Percentiles rank a stretch among this genome's conserved stretches.
These are phyloP conservation scores for Stomorhina lunata DNA, from an alignment of 2,888 invertebrate species.

Conservation along the genomic window DNA sequence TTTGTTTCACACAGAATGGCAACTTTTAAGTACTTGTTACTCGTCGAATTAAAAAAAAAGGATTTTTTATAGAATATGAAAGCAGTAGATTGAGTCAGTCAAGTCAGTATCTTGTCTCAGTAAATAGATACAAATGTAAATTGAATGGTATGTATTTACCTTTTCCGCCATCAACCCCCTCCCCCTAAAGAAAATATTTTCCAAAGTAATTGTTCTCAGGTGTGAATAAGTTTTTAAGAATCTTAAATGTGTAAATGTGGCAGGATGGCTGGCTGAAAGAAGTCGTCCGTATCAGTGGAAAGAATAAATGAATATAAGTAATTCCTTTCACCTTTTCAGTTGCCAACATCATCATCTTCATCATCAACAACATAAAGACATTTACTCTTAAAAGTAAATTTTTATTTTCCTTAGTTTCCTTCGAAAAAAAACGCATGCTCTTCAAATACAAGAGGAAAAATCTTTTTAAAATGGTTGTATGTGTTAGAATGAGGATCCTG, in stretches of 20 bases:
- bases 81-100: neutral
- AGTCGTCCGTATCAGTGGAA: slow-evolving; percentile 43
- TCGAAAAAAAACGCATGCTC: slow-evolving; percentile 15
- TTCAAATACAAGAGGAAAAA: slow-evolving; percentile 11
- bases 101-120: slow-evolving; percentile 5
- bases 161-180: neutral
- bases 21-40: slow-evolving; percentile 17
- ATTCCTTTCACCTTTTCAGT: slow-evolving; percentile 38
- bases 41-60: neutral
- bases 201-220: slow-evolving; percentile 76
- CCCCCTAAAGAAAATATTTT: slow-evolving; percentile 63
- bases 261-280: slow-evolving; percentile 60
- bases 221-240: slow-evolving; percentile 80
- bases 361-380: slow-evolving; percentile 12
- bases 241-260: slow-evolving; percentile 73
- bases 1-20: slow-evolving; percentile 8
- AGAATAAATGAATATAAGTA: too few species aligned
- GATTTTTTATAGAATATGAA: slow-evolving; percentile 3
- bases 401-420: neutral
- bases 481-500: neutral
- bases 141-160: slow-evolving; percentile 17
- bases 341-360: slow-evolving; percentile 25
- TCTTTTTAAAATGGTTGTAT: slow-evolving; percentile 29
- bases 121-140: slow-evolving; percentile 47
- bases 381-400: slow-evolving; percentile 36